Conservation (phyloP, 2,113 vertebrate genomes). For the Protobothrops mucrosquamatus region DNA sequence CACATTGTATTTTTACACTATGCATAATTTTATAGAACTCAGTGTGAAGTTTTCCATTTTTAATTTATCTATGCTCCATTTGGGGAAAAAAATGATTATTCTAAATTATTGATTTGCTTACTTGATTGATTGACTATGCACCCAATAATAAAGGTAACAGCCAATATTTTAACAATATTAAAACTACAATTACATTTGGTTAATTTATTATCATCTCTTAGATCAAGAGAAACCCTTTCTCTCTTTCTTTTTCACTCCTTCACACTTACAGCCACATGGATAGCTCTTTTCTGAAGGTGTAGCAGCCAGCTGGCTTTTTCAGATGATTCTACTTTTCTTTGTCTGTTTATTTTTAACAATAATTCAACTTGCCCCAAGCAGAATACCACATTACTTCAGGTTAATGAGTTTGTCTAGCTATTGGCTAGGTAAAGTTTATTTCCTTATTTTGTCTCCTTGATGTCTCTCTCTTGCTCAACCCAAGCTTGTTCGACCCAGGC, state of each 20-base stretch:
- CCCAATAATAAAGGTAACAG: not conserved
- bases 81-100: not conserved
- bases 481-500: not conserved
- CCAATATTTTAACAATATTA: not conserved
- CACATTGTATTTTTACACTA: not conserved
- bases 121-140: not conserved
- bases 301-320: not conserved
- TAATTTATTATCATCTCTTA: not conserved
- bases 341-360: slow-evolving; percentile 7
- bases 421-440: not conserved
- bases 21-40: not conserved
- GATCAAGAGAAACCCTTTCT: not conserved
- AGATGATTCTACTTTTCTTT: not conserved
- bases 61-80: not conserved
- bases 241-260: not conserved
- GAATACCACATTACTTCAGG: slow-evolving; percentile 2
- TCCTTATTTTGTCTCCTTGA: not conserved
- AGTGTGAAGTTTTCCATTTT: not conserved
- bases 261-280: not conserved
- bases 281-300: not conserved
- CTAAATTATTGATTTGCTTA: not conserved
- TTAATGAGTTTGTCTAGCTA: slow-evolving; percentile 1
- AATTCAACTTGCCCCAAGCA: slow-evolving; percentile 16
- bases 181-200: not conserved
- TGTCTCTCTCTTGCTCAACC: not conserved